Base-by-base conservation (phyloP, 1,140 invertebrate genomes). In the Conus betulinus region DNA sequence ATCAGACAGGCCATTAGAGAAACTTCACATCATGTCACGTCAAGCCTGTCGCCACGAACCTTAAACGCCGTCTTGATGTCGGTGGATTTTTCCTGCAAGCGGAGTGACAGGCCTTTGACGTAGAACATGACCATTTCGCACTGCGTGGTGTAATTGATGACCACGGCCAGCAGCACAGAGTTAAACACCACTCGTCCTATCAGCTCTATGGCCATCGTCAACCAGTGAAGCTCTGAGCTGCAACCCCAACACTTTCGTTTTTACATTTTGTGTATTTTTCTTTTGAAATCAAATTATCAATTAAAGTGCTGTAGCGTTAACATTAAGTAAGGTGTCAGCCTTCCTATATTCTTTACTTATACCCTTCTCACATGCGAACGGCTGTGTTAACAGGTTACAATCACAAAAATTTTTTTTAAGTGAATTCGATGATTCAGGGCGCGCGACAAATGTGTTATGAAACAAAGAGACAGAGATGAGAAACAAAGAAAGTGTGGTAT, bases 121-220 rank as follows among this genome's bases (percentile, higher is more conserved):
- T 94, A 95, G 79, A 95, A 94, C 39, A 95, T 92, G 20, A 95
- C 92, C 91, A 95, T 94, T 89, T 95, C 94, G 90, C 95, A 95
- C 88, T 95, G 95, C 15, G 94, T 95, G 15, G 90, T 92, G 89
- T 95, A 95, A 90, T 95, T 95, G 13, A 95, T 90, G 23, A 95
- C 92, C 11, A 95, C 94, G 1, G 95, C 95, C 53, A 95, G 85
- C 39, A 92, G 92, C 3, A 95, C 93, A 27, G 93, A 93, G 89
- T 95, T 95, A 20, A 93, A 85, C 5, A 95, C 87, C 55, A 94
- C 85, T 6, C 94, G 91, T 17, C 94, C 94, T 23, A 94, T 15
- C 60, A 94, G 79, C 78, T 95, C 93, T 63, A 95, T 84, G 60
- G 89, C 67, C 84, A 95, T 93, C 86, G 94, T 84, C 4, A 92